phyloP scores from a whole-genome alignment of 2,797 vertebrate species.

The Gephyroberyx darwinii region DNA sequence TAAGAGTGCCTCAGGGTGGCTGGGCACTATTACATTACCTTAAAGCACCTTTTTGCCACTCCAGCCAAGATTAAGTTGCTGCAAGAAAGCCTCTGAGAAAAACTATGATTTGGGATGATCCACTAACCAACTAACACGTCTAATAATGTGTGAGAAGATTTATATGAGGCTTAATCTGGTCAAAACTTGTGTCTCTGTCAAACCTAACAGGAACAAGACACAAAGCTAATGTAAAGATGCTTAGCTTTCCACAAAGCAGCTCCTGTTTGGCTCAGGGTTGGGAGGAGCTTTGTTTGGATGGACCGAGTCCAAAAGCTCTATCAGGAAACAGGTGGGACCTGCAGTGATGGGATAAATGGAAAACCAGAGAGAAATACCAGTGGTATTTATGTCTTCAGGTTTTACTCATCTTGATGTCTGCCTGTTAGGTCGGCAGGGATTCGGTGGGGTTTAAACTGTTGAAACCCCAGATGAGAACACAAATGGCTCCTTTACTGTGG shows the following conservation, averaged over 20 bases:
- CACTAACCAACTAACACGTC: background rate
- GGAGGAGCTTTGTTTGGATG: background rate
- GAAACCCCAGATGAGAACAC: conserved; percentile 1
- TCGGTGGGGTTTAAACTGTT: conserved; percentile 16
- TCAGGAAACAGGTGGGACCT: background rate
- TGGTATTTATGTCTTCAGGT: background rate
- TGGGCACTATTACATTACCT: conserved; percentile 23
- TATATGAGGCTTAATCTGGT: background rate
- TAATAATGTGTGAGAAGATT: background rate
- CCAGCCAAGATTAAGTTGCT: conserved; percentile 37
- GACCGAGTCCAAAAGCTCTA: background rate
- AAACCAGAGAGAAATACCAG: background rate
- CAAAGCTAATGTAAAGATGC: conserved; percentile 32
- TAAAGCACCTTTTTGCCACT: conserved; percentile 23
- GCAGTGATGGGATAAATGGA: background rate
- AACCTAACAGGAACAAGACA: background rate
- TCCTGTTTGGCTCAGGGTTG: background rate
- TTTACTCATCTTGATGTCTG: background rate
- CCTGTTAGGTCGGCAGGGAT: background rate
- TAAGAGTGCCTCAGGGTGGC: conserved; percentile 60
- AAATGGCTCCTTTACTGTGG: no score
- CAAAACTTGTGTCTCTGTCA: background rate
- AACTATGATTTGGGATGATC: background rate
- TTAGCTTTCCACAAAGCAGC: conserved; percentile 47
- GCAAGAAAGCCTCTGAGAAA: conserved; percentile 10